A percentile compares a stretch with the other conserved stretches of the same genome.
These are phyloP conservation scores for Alca torda DNA, from an alignment of 2,797 vertebrate genomes.

Conservation along the genomic window DNA sequence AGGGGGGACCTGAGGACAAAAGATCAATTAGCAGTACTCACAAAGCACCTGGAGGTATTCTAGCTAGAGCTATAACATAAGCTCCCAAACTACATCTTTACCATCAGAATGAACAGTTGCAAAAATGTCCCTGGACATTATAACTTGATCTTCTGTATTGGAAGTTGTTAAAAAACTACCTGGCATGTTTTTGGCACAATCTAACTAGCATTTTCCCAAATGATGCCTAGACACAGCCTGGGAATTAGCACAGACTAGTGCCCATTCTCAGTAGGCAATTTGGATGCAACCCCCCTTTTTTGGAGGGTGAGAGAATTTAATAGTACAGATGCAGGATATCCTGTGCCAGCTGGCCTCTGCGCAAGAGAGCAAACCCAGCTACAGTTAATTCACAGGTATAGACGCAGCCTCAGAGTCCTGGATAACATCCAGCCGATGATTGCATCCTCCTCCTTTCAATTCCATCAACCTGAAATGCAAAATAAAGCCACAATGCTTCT, in stretches of 20 bases:
- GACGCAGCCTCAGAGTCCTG: slow-evolving; percentile 19
- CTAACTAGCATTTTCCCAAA: slow-evolving; percentile 20
- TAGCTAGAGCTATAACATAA: background rate
- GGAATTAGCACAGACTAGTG: slow-evolving; percentile 48
- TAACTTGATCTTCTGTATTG: background rate
- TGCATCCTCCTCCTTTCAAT: slow-evolving; percentile 31
- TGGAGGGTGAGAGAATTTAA: slow-evolving; percentile 33
- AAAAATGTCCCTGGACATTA: background rate
- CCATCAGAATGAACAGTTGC: background rate
- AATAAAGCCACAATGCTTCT: slow-evolving; percentile 42
- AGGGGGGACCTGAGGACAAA: background rate
- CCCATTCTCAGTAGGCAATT: slow-evolving; percentile 40
- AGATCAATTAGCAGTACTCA: background rate
- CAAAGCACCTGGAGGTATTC: background rate
- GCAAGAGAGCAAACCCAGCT: slow-evolving; percentile 47
- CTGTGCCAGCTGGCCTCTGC: slow-evolving; percentile 62
- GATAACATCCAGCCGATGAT: background rate
- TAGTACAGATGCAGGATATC: slow-evolving; percentile 61
- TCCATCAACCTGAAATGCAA: slow-evolving; percentile 21
- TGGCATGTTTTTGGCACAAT: slow-evolving; percentile 23
- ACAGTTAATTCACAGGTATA: slow-evolving; percentile 69
- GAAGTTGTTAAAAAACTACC: slow-evolving; percentile 37
- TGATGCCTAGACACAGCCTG: background rate
- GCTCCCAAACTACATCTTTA: background rate
- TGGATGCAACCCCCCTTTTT: slow-evolving; percentile 16